phyloP scores from a whole-genome alignment of 2,888 invertebrate genomes.

The Drosophila phalerata region DNA sequence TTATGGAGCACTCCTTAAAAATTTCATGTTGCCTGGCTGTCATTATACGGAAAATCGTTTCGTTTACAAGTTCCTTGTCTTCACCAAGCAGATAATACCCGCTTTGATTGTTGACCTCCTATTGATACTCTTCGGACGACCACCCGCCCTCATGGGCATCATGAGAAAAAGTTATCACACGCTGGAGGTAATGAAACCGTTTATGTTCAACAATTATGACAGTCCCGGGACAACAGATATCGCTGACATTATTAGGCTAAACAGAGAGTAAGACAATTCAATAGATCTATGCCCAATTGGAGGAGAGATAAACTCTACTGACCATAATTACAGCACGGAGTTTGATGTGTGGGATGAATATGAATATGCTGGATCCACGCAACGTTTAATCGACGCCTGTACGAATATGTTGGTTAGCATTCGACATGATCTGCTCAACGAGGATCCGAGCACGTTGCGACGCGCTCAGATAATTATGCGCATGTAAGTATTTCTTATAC shows the following conservation, averaged over 20 bases:
- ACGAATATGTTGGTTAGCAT: slow-evolving; percentile 61
- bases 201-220: slow-evolving; percentile 70
- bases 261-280: slow-evolving; percentile 52
- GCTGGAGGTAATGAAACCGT: slow-evolving; percentile 73
- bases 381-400: slow-evolving; percentile 17
- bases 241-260: slow-evolving; percentile 24
- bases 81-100: slow-evolving; percentile 75
- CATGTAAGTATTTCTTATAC: slow-evolving; percentile 53
- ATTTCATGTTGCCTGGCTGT: slow-evolving; percentile 62
- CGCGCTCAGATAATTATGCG: slow-evolving; percentile 49
- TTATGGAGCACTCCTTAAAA: slow-evolving; percentile 57
- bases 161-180: slow-evolving; percentile 62
- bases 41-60: slow-evolving; percentile 60
- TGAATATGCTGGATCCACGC: not conserved
- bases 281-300: not conserved
- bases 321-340: slow-evolving; percentile 60
- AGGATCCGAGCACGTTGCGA: slow-evolving; percentile 59
- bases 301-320: not conserved
- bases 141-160: slow-evolving; percentile 67
- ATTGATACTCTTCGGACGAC: slow-evolving; percentile 56
- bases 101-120: slow-evolving; percentile 64
- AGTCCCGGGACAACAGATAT: slow-evolving; percentile 64
- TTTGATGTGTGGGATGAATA: slow-evolving; percentile 54
- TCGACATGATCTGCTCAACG: slow-evolving; percentile 65
- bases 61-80: slow-evolving; percentile 56